These are phyloP conservation scores for Cecropterus lyciades DNA, from an alignment of 1,140 invertebrate species.

Conservation along the genomic window DNA sequence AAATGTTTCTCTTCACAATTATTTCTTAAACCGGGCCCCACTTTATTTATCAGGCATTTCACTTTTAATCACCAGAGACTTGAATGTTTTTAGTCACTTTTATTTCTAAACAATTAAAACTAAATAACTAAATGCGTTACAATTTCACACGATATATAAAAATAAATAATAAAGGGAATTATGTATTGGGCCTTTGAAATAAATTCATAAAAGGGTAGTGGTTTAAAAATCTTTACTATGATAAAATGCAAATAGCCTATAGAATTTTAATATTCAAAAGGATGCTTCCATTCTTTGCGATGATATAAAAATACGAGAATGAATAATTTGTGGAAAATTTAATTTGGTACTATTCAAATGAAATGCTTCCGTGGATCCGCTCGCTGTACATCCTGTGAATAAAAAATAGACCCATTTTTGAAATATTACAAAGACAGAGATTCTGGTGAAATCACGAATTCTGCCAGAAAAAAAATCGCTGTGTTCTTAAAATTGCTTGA, in stretches of 20 bases:
- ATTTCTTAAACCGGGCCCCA: background rate
- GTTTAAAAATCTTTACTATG: background rate
- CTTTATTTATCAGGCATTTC: slow-evolving; percentile 11
- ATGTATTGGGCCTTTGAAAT: slow-evolving; percentile 4
- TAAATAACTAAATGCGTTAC: slow-evolving; percentile 39
- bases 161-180: slow-evolving; percentile 40
- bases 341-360: slow-evolving; percentile 14
- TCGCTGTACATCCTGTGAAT: slow-evolving; percentile 1
- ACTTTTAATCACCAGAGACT: slow-evolving; percentile 25
- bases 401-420: slow-evolving; percentile 2
- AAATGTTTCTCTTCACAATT: too few species aligned
- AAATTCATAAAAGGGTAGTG: background rate
- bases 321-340: slow-evolving; percentile 13
- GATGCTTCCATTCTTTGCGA: slow-evolving; percentile 6
- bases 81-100: slow-evolving; percentile 26
- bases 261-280: slow-evolving; percentile 18
- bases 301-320: background rate
- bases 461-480: too few species aligned
- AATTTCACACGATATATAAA: slow-evolving; percentile 2
- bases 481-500: too few species aligned
- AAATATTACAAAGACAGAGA: too few species aligned
- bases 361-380: background rate
- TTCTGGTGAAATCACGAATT: too few species aligned
- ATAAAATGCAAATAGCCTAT: background rate
- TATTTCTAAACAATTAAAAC: slow-evolving; percentile 44